Evolutionary conservation across 2,888 invertebrate species (phyloP).

Genomic region (Phaedon cochleariae): DNA sequence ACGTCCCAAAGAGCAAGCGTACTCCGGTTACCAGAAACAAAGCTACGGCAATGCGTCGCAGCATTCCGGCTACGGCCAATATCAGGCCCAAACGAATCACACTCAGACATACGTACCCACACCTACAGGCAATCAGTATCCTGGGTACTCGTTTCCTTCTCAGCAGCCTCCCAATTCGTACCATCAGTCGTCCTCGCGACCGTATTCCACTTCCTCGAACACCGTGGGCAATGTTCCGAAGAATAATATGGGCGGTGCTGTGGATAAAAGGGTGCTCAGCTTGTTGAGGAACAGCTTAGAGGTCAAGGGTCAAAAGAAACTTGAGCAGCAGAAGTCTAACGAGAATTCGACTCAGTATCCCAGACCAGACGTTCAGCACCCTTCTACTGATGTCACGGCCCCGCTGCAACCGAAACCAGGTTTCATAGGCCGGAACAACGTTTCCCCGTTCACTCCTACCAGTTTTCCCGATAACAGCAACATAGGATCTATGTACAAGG

Average conservation of each 20-base stretch:
- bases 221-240: conserved; percentile 41
- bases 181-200: conserved; percentile 46
- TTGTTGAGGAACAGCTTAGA: conserved; percentile 77
- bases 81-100: conserved; percentile 49
- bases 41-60: conserved; percentile 45
- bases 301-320: conserved; percentile 64
- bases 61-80: conserved; percentile 44
- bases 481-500: conserved; percentile 67
- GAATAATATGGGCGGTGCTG: conserved; percentile 62
- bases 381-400: conserved; percentile 60
- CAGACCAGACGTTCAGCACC: conserved; percentile 57
- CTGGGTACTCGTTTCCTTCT: conserved; percentile 46
- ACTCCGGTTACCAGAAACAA: conserved; percentile 49
- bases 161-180: conserved; percentile 44
- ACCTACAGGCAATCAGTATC: conserved; percentile 54
- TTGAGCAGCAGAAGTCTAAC: conserved; percentile 57
- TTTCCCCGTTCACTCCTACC: conserved; percentile 67
- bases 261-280: conserved; percentile 77
- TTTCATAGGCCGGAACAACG: conserved; percentile 63
- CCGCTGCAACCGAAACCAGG: conserved; percentile 63
- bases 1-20: conserved; percentile 42
- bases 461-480: conserved; percentile 64
- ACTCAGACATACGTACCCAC: conserved; percentile 58
- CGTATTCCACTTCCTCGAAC: conserved; percentile 49
- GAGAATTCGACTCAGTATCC: conserved; percentile 47